Base-by-base conservation (phyloP, 2,113 vertebrate genomes). In the Rhabdomys dilectus region DNA sequence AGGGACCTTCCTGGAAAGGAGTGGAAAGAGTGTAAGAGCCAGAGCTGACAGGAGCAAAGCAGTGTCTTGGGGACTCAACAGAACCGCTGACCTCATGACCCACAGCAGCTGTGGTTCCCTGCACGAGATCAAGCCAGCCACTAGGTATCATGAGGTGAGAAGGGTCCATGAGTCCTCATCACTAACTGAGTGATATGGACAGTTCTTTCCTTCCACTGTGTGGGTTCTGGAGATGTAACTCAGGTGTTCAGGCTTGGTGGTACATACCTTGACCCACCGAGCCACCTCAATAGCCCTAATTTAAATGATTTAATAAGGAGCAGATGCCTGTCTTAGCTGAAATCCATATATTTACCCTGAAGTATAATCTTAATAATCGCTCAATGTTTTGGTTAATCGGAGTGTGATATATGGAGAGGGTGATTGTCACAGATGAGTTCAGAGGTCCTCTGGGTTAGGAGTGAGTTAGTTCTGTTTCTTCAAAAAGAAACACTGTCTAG, bases 321-420 rank as follows among this genome's bases (percentile, higher is more conserved):
- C 26, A 68, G 17, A 45, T 60, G 22, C 9, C 29, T 22, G 26
- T 86, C 31, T 81, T 89, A 93, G 51, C 15, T 45, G 10, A 82
- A 73, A 11, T 60, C 26, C 22, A 8, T 72, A n/a, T 87, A 48
- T 93, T 97, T 89, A 36, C 82, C 36, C 76, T 58, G 51, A 19
- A 84, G 72, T 73, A 56, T 56, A 56, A 56, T 56, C 53, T 56
- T 60, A 60, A 91, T 87, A 51, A 70, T 60, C 39, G 91, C 39
- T 95, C 45, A 48, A 8, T 84, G 24, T 72, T 95, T 89, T 24
- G 62, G 11, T 70, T 78, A 86, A 93, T 94, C n/a, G 87, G 45
- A 77, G 77, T 75, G 82, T 34, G 92, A 31, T 42, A 36, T 36
- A 10, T 48, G 29, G 39, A 48, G n/a, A 24, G 9, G 31, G 7